Percentiles rank a stretch among this genome's conserved stretches.
Conservation (phyloP, 2,888 invertebrate species). For the Drosophila demipolita region DNA sequence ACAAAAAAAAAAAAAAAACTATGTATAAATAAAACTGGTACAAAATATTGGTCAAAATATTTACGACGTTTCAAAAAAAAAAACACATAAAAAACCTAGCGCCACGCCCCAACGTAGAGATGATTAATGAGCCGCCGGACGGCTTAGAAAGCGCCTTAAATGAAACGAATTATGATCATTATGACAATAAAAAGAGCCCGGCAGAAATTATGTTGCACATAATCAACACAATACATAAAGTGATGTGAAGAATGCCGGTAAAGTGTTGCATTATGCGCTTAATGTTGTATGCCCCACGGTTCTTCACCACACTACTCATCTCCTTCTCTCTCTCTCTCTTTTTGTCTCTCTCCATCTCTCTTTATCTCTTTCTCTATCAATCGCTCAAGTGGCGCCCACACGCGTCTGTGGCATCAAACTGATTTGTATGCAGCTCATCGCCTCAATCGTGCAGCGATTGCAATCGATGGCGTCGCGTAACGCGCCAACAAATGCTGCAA, state of each 20-base stretch:
- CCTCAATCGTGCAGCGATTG: slow-evolving; percentile 40
- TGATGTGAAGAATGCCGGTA: slow-evolving; percentile 12
- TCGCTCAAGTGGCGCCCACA: slow-evolving; percentile 72
- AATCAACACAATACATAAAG: slow-evolving; percentile 48
- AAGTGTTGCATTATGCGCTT: slow-evolving; percentile 51
- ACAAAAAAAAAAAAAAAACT: slow-evolving; percentile 26
- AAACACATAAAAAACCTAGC: slow-evolving; percentile 13
- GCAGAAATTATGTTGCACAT: slow-evolving; percentile 61
- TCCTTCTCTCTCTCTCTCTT: slow-evolving; percentile 5
- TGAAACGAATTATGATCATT: slow-evolving; percentile 35
- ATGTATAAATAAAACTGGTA: slow-evolving; percentile 52
- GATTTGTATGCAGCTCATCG: slow-evolving; percentile 72
- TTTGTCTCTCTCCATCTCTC: background rate
- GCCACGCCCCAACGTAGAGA: slow-evolving; percentile 38
- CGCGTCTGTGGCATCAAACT: slow-evolving; percentile 47
- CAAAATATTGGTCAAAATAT: slow-evolving; percentile 79
- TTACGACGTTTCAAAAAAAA: slow-evolving; percentile 59
- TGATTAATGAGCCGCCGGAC: slow-evolving; percentile 65
- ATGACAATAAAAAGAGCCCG: slow-evolving; percentile 41
- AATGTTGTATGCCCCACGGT: slow-evolving; percentile 40
- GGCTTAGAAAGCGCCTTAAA: slow-evolving; percentile 68
- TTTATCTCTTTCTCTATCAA: slow-evolving; percentile 3
- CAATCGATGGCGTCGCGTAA: slow-evolving; percentile 68
- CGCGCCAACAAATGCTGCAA: slow-evolving; percentile 70
- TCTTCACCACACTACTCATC: slow-evolving; percentile 9